Conservation (phyloP, 1,140 invertebrate species). For the Ceratosolen fusciceps region DNA sequence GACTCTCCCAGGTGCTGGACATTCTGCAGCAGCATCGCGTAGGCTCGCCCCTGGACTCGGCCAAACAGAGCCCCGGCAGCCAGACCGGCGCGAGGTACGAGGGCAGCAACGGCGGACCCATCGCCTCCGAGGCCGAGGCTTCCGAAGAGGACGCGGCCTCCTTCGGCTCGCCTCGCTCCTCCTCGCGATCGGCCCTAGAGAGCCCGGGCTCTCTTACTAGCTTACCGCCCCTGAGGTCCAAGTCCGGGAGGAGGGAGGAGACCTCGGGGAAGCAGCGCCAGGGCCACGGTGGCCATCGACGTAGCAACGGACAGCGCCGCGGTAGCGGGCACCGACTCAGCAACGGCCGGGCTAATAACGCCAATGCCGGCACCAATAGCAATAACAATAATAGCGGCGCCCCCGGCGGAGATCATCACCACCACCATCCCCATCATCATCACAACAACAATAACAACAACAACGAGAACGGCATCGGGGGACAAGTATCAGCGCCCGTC, state of each 20-base stretch:
- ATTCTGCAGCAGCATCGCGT: conserved; percentile 75
- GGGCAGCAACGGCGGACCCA: conserved; percentile 51
- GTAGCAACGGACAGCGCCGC: not conserved
- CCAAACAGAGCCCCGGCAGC: conserved; percentile 63
- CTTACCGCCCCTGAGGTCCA: conserved; percentile 55
- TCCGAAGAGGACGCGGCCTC: conserved; percentile 67
- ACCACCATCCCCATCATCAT: conserved; percentile 39
- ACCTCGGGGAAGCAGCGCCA: conserved; percentile 35
- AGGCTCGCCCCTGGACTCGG: conserved; percentile 53
- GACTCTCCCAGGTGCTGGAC: conserved; percentile 82
- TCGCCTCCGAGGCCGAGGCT: conserved; percentile 64
- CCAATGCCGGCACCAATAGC: not conserved
- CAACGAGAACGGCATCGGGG: conserved; percentile 45
- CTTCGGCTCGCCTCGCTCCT: conserved; percentile 63
- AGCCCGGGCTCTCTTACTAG: conserved; percentile 45
- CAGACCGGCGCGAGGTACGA: conserved; percentile 63
- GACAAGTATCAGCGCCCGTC: conserved; percentile 50
- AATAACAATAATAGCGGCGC: not conserved
- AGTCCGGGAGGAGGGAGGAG: conserved; percentile 56
- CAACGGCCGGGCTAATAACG: not conserved
- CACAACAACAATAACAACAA: conserved; percentile 34
- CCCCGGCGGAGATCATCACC: not conserved
- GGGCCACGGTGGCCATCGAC: not conserved
- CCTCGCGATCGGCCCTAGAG: conserved; percentile 58
- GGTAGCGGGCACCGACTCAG: no score